Evolutionary conservation across 2,888 invertebrate genomes (phyloP), one percentile per base, ranked within the genome.

Genomic region (Brenthis daphne): DNA sequence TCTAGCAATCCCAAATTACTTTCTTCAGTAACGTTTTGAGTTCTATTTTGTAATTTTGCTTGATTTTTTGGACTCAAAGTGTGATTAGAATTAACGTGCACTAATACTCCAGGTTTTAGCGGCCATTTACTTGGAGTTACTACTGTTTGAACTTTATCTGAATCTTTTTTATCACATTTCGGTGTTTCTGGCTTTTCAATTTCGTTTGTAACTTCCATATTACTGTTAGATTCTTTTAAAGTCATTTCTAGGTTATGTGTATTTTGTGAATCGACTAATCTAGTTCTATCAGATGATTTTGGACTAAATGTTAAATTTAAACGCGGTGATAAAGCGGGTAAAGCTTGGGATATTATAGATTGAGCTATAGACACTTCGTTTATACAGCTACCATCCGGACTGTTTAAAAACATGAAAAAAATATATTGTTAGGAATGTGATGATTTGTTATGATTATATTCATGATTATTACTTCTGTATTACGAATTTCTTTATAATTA

Each of bases 81-180:
- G 85, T 96, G 96, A 85, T 96, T 95, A 68, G 96, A 96, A 89
- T 97, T 97, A 33, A 97, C 96, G 84, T 98, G 98, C 61, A 98
- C 96, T 80, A 98, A 93, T 65, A 98, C 97, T 65, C 98, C 98
- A 3, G 98, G 97, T 81, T 97, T 96, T 71, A 97, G 88, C 11
- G 98, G 98, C 98, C 98, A 98, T 83, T 96, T 96, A 76, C 93
- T 95, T 4, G 94, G 94, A 29, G 95, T 94, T 33, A 85, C 84
- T 50, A 86, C 84, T 71, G 84, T 83, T 80, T 89, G 86, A 47
- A 74, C 76, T 76, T 86, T 87, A 76, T 85, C 78, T 1, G 73
- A 76, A 51, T 88, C 84, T 57, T 68, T 77, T 78, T 83, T 85
- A 51, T 87, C 85, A 43, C 48, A 6, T 77, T 83, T 84, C 0